These are phyloP conservation scores for Halichondria panicea DNA, from an alignment of 37 sponge, comb jelly and placozoan species.

Conservation along the genomic window DNA sequence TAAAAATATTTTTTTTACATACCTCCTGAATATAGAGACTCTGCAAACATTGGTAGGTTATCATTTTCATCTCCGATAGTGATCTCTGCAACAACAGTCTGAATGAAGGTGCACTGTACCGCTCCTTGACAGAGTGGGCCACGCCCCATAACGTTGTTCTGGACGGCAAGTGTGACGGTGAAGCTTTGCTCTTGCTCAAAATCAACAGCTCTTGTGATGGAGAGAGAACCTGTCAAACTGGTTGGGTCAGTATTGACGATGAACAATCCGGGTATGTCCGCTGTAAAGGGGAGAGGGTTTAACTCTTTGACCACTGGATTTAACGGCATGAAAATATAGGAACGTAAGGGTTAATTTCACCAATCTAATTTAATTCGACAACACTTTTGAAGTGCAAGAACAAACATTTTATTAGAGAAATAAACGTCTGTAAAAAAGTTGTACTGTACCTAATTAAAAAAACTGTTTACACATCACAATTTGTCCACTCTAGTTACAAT, in stretches of 20 bases:
- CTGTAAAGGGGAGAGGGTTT: no score
- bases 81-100: constrained; percentile 2
- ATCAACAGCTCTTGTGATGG: constrained; percentile 4
- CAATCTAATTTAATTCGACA: no score
- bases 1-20: neutral
- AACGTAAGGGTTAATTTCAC: no score
- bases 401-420: no score
- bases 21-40: constrained; percentile 21
- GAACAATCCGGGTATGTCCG: no score
- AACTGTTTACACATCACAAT: no score
- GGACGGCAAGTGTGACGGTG: constrained; percentile 1
- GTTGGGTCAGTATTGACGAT: neutral
- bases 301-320: no score
- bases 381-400: no score
- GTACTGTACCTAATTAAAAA: no score
- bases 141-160: neutral
- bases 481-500: no score
- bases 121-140: constrained; percentile 7
- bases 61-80: constrained; percentile 52
- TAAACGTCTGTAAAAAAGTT: no score
- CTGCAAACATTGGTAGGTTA: constrained; percentile 33
- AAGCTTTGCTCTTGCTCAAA: constrained; percentile 8
- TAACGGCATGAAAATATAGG: no score
- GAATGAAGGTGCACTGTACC: constrained; percentile 21
- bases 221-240: constrained; percentile 11